Evolutionary conservation across 2,888 invertebrate species (phyloP).

Genomic region (Eurytoma californica): DNA sequence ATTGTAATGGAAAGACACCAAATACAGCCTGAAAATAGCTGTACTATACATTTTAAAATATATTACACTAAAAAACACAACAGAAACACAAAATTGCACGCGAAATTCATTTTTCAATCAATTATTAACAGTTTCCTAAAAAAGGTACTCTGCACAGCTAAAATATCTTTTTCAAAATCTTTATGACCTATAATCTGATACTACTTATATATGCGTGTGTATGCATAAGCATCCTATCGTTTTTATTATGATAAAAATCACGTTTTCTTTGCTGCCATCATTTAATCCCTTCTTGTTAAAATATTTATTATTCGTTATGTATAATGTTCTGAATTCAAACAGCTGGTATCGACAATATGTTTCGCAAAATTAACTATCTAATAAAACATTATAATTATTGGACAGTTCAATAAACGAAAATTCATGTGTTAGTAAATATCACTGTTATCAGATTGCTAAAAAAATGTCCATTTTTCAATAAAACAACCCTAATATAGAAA

Average conservation of each 20-base stretch:
- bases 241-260: conserved; percentile 26
- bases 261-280: conserved; percentile 34
- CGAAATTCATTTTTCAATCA: conserved; percentile 32
- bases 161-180: conserved; percentile 38
- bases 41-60: conserved; percentile 39
- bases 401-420: conserved; percentile 43
- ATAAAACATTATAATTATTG: conserved; percentile 39
- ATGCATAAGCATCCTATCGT: background rate
- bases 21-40: conserved; percentile 14
- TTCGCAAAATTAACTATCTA: conserved; percentile 43
- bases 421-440: conserved; percentile 52
- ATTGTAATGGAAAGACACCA: conserved; percentile 44
- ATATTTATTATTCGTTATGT: conserved; percentile 25
- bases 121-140: conserved; percentile 25
- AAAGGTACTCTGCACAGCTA: conserved; percentile 32
- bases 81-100: conserved; percentile 34
- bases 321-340: conserved; percentile 41
- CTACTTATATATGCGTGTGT: conserved; percentile 7
- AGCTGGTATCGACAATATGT: conserved; percentile 22
- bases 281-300: conserved; percentile 38
- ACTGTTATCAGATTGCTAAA: conserved; percentile 48
- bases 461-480: conserved; percentile 33
- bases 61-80: conserved; percentile 43
- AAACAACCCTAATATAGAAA: conserved; percentile 36
- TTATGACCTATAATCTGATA: background rate